Evolutionary conservation across 2,888 invertebrate genomes (phyloP).

Genomic region (Andrena fulva): DNA sequence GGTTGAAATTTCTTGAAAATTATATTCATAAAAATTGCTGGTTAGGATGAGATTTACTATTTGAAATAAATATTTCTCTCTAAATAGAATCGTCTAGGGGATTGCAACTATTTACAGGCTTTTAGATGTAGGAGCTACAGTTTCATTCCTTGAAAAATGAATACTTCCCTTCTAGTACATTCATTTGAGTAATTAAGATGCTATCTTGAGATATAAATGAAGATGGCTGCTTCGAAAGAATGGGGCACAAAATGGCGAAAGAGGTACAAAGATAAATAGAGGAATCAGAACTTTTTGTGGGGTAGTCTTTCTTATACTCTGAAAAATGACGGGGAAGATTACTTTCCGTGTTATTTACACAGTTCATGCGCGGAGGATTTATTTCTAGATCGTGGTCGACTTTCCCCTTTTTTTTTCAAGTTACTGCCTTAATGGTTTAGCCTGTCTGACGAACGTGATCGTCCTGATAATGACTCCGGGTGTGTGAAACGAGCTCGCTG

Average conservation of each 20-base stretch:
- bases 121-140: too few species aligned
- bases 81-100: too few species aligned
- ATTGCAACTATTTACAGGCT: too few species aligned
- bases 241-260: neutral
- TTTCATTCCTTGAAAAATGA: too few species aligned
- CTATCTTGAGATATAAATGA: slow-evolving; percentile 3
- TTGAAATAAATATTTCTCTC: too few species aligned
- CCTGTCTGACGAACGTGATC: slow-evolving; percentile 48
- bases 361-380: slow-evolving; percentile 1
- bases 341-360: slow-evolving; percentile 19
- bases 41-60: too few species aligned
- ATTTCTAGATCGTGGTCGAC: slow-evolving; percentile 18
- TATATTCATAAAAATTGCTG: too few species aligned
- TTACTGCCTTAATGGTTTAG: slow-evolving; percentile 34
- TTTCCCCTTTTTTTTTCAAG: slow-evolving; percentile 17
- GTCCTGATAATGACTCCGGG: slow-evolving; percentile 38
- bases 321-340: slow-evolving; percentile 24
- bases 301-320: neutral
- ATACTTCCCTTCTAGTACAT: too few species aligned
- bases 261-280: neutral
- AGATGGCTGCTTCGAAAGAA: neutral
- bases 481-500: slow-evolving; percentile 40
- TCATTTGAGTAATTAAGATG: too few species aligned
- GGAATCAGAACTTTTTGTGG: slow-evolving; percentile 2
- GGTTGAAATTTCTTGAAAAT: too few species aligned